Base-by-base conservation (phyloP, 2,113 vertebrate genomes). In the Platycercus adscitus region DNA sequence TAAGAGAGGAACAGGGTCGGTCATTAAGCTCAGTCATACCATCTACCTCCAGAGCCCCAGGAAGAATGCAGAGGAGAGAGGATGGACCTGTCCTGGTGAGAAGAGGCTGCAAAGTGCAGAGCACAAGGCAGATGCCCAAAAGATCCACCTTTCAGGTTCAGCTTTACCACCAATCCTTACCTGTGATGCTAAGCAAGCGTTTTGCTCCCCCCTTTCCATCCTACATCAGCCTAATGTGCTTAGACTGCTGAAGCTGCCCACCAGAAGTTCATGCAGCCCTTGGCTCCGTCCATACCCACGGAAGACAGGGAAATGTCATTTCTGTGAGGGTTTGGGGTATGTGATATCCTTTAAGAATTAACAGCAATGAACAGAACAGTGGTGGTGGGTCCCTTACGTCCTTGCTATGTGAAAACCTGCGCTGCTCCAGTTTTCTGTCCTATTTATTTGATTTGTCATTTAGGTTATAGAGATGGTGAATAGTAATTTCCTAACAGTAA, bases 401-500 rank as follows among this genome's bases (percentile, higher is more conserved):
- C 37, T 82, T 46, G 11, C 52, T 53, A 60, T 73, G 5, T 44
- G 85, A 93, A 83, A 39, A 77, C 11, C 5, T 81, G 66, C 66
- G 28, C 37, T 84, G 68, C 64, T 95, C 86, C 68, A 92, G 9
- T 43, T 92, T 72, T 93, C 86, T 83, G 76, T 47, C 69, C 86
- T 78, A 78, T 66, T 95, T 94, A 91, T 85, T 69, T 86, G 31
- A 91, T 82, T 94, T 89, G 11, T 47, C 35, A 39, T 18, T 61
- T 58, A 73, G 28, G 50, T 13, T 66, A 71, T 20, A 21, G 31
- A 76, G 53, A 15, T 60, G 17, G 31, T 10, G 46, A 88, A 21
- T 15, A 58, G 29, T 43, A 68, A 63, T 58, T 63, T 80, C 75
- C 26, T 84, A 25, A 55, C 10, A 72, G 47, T 19, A 56, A 13